Evolutionary conservation across 2,888 invertebrate genomes (phyloP), one percentile per base, ranked within the genome.

Genomic region (Epistrophe grossulariae): DNA sequence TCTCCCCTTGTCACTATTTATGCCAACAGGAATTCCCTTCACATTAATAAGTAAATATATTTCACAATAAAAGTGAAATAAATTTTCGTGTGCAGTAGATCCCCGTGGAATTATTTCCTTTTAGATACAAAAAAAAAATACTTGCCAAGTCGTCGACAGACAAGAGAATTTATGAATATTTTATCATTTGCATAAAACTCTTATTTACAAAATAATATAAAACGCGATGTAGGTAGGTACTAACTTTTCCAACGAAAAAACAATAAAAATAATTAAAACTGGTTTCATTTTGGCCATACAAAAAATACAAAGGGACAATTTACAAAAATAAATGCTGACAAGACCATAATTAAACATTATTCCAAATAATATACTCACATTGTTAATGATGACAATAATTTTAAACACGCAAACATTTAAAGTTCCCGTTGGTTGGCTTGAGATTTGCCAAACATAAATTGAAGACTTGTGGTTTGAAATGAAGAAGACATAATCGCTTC

Each of bases 401-500:
- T 40, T 8, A 38, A 60, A 60, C 19, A 38, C 3, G 24, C 40
- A 38, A 40, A 62, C 24, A 40, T 19, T 43, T 43, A 9, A 62
- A 40, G 62, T 17, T 24, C 43, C 24, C 11, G 9, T 17, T 60
- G 11, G 9, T 17, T 60, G 11, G 11, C 38, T 19, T 19, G 28
- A 24, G 24, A 62, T 24, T 15, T 62, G 24, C 62, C 24, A 43
- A 40, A 62, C 24, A 43, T 15, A 24, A 24, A 24, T 24, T 24
- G 24, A 24, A 28, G 62, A 28, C 15, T 62, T 43, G 24, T 43
- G 24, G 62, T 62, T 24, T 9, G 24, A 40, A n/a, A n/a, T n/a
- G n/a, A n/a, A n/a, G n/a, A n/a, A 62, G 62, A 24, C 24, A 43
- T 62, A 62, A 62, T 62, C 43, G 24, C 10, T 48, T 66, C 28